Percentiles rank a stretch among this genome's conserved stretches.
Conservation (phyloP, 2,888 invertebrate species). For the Cheilosia soror region DNA sequence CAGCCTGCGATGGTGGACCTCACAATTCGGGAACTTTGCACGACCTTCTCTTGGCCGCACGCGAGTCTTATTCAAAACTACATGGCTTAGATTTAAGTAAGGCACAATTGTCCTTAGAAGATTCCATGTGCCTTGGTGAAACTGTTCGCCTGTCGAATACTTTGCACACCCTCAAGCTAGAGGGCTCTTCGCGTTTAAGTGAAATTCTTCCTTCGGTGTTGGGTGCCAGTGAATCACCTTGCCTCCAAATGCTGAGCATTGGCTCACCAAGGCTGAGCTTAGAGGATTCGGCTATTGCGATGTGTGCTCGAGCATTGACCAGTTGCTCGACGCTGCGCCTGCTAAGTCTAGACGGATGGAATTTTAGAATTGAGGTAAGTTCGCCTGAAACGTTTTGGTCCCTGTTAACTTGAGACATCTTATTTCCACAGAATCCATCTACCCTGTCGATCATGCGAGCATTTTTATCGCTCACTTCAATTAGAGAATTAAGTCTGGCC, state of each 20-base stretch:
- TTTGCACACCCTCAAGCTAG: constrained; percentile 85
- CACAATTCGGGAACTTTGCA: constrained; percentile 80
- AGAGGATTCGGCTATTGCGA: constrained; percentile 83
- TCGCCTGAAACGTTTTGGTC: not conserved
- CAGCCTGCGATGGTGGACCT: constrained; percentile 84
- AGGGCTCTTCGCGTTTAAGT: constrained; percentile 85
- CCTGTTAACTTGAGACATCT: not conserved
- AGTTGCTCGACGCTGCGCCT: constrained; percentile 84
- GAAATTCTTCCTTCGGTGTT: constrained; percentile 85
- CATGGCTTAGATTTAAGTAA: constrained; percentile 85
- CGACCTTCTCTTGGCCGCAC: constrained; percentile 81
- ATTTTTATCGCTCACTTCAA: constrained; percentile 84
- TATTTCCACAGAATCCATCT: constrained; percentile 76
- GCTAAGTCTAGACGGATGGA: constrained; percentile 86
- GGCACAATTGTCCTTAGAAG: constrained; percentile 85
- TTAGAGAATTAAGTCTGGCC: constrained; percentile 85
- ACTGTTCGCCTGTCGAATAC: constrained; percentile 85
- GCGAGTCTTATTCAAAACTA: constrained; percentile 84
- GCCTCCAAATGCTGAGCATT: constrained; percentile 85
- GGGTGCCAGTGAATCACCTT: constrained; percentile 85
- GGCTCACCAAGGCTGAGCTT: constrained; percentile 85
- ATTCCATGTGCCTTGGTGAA: constrained; percentile 85
- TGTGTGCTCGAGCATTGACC: constrained; percentile 79
- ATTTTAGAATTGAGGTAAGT: constrained; percentile 85
- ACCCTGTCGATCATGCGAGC: constrained; percentile 84